Evolutionary conservation across 2,888 invertebrate species (phyloP), one percentile per base, ranked within the genome.

Genomic region (Drosophila ustulata): DNA sequence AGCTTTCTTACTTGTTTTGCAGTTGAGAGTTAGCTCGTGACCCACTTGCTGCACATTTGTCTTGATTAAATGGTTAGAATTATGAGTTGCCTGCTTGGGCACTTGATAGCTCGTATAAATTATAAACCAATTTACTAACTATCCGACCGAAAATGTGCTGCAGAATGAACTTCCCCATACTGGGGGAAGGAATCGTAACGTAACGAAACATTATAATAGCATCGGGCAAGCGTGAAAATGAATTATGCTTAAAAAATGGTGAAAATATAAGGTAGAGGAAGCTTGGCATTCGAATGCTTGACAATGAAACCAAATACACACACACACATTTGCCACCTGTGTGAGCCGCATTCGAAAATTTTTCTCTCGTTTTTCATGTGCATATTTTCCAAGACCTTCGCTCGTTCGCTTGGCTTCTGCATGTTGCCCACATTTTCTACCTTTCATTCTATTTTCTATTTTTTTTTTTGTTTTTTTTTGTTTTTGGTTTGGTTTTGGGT

Each of bases 61-160:
- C 88, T 80, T 79, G 73, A 88, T 88, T 85, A 85, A 77, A 78
- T 51, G 63, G 49, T 50, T 43, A 56, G 79, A 83, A 75, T 80
- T 88, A 88, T 79, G 75, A 69, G 55, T 63, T 58, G 46, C 13
- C 63, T 73, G 66, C 51, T 55, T 61, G 66, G 43, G 50, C 58
- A 66, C 64, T 70, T 73, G 62, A 69, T 52, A 70, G 49, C 69
- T 65, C 73, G 57, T 78, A 85, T 85, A 88, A 85, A 85, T 85
- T 85, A 86, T 78, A 88, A 86, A 78, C 88, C 88, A 85, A 85
- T 85, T 88, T 85, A 82, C 78, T 74, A 82, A 79, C 85, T 74
- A 78, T 56, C 71, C 75, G 66, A 61, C 66, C 69, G 69, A 73
- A 87, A 81, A 78, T 78, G 73, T 78, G 87, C 74, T 13, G 34